phyloP scores from a whole-genome alignment of 2,113 vertebrate genomes.

The Apaloderma vittatum region DNA sequence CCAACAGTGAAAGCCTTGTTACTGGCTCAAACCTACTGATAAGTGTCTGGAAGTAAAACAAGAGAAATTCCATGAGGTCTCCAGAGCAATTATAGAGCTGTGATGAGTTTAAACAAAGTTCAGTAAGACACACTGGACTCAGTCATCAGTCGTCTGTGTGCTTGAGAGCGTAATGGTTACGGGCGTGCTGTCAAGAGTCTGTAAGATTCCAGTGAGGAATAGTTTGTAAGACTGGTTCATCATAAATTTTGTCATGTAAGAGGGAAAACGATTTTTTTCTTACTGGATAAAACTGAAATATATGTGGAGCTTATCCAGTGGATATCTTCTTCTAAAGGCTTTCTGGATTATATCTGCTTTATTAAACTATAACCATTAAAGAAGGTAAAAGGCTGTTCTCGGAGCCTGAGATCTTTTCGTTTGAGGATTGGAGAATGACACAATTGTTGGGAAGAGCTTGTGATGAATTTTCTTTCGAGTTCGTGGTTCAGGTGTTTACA shows the following conservation, averaged over 20 bases:
- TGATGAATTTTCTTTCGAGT: constrained; percentile 34
- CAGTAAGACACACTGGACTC: not conserved
- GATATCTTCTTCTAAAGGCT: constrained; percentile 12
- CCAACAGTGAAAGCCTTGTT: not conserved
- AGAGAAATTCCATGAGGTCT: not conserved
- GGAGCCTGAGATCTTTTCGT: constrained; percentile 16
- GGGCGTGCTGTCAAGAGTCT: not conserved
- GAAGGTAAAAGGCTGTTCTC: constrained; percentile 23
- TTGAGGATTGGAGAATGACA: not conserved
- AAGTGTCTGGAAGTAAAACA: not conserved
- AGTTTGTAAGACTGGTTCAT: not conserved
- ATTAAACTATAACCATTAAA: constrained; percentile 50
- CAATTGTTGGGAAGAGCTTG: constrained; percentile 1
- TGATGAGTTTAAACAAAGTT: constrained; percentile 19
- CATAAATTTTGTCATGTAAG: not conserved
- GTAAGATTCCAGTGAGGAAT: not conserved
- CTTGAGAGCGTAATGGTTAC: not conserved
- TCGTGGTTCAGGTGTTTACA: constrained; percentile 19
- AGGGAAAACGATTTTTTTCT: constrained; percentile 3
- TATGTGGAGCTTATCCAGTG: constrained; percentile 28
- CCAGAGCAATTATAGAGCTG: not conserved
- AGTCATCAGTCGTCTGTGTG: not conserved
- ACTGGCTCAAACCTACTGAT: not conserved
- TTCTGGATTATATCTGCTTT: constrained; percentile 60
- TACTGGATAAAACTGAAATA: not conserved